A percentile compares a stretch with the other conserved stretches of the same genome.
Evolutionary conservation across 2,888 invertebrate species (phyloP).

Genomic region (Metacarcinus magister): DNA sequence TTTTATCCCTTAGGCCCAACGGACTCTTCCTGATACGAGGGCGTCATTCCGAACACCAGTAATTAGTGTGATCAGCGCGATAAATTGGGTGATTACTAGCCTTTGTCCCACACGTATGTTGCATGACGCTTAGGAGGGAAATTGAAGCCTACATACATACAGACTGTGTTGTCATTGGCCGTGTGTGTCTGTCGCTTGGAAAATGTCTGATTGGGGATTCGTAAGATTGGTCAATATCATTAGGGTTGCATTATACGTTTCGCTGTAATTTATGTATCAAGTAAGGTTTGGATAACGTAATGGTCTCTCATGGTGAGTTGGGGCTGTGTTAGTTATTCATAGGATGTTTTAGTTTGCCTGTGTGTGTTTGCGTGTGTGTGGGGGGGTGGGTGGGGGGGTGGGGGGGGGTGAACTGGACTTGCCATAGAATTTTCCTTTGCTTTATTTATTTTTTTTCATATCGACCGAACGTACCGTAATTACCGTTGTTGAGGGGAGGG

Average conservation of each 20-base stretch:
- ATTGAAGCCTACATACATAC: neutral
- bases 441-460: neutral
- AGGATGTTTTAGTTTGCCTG: neutral
- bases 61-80: slow-evolving; percentile 9
- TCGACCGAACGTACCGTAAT: neutral
- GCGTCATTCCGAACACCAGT: slow-evolving; percentile 2
- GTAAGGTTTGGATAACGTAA: neutral
- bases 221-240: neutral
- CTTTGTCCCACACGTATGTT: neutral
- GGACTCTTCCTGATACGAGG: neutral
- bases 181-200: neutral
- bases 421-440: neutral
- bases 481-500: slow-evolving; percentile 7
- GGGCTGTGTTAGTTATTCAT: too few relatives aligned
- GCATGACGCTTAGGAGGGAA: neutral
- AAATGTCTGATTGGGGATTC: neutral
- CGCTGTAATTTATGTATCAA: neutral
- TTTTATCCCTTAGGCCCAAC: slow-evolving; percentile 16
- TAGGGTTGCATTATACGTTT: neutral
- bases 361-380: neutral
- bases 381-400: too few relatives aligned
- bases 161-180: neutral
- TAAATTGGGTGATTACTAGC: slow-evolving; percentile 17
- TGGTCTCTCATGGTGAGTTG: neutral
- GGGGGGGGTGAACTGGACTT: neutral